Evolutionary conservation across 2,797 vertebrate genomes (phyloP).

Genomic region (Lacerta bilineata): DNA sequence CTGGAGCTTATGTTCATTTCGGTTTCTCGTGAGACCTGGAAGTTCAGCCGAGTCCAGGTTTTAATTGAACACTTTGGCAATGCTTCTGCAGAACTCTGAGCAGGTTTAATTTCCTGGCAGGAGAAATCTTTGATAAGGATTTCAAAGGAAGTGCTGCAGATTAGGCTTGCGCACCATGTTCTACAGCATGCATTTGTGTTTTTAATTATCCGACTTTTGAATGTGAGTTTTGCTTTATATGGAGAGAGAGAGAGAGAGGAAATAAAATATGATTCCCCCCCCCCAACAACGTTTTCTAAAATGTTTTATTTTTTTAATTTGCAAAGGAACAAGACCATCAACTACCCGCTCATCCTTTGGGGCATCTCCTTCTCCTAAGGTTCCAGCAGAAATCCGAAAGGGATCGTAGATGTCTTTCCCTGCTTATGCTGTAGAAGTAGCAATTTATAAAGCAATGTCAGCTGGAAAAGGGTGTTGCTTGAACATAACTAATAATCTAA

Average conservation of each 20-base stretch:
- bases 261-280: not conserved
- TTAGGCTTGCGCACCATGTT: conserved; percentile 5
- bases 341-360: conserved; percentile 14
- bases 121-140: conserved; percentile 27
- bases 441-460: not conserved
- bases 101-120: conserved; percentile 35
- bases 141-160: conserved; percentile 18
- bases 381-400: conserved; percentile 41
- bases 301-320: conserved; percentile 18
- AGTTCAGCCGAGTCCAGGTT: conserved; percentile 26
- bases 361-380: conserved; percentile 32
- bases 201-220: conserved; percentile 2
- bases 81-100: conserved; percentile 15
- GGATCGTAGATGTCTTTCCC: conserved; percentile 17
- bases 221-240: conserved; percentile 19
- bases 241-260: not conserved
- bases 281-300: not conserved
- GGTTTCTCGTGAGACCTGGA: conserved; percentile 30
- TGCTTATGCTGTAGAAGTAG: not conserved
- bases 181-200: conserved; percentile 6
- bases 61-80: conserved; percentile 40
- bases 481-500: conserved; percentile 10
- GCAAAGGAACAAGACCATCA: conserved; percentile 50
- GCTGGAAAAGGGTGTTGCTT: conserved; percentile 6
- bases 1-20: conserved; percentile 17